Evolutionary conservation across 2,888 invertebrate genomes (phyloP).

Genomic region (Onchidella celtica): DNA sequence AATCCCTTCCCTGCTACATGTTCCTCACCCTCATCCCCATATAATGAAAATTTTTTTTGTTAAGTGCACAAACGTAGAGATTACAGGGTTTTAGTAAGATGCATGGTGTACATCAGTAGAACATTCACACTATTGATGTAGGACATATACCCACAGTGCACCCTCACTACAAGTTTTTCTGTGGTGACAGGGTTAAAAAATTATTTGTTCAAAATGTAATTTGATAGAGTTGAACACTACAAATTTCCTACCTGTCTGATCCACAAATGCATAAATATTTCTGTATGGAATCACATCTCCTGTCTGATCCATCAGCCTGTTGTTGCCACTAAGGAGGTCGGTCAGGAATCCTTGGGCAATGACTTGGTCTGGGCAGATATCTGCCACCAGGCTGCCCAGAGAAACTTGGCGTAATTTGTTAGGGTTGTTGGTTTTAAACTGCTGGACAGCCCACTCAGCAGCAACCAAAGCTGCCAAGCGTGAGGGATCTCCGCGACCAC

Average conservation of each 20-base stretch:
- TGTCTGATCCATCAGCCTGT: constrained; percentile 54
- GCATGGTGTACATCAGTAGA: too few relatives aligned
- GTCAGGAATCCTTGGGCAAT: constrained; percentile 62
- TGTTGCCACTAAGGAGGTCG: constrained; percentile 64
- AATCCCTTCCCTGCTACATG: too few relatives aligned
- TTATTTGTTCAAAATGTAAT: too few relatives aligned
- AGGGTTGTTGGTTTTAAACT: constrained; percentile 50
- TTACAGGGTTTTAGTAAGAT: too few relatives aligned
- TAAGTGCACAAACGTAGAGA: too few relatives aligned
- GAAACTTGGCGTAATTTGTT: constrained; percentile 58
- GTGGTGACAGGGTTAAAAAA: too few relatives aligned
- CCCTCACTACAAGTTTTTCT: too few relatives aligned
- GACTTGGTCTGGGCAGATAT: constrained; percentile 64
- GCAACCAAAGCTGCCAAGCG: constrained; percentile 67
- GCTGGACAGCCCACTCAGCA: constrained; percentile 65
- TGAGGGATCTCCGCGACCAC: constrained; percentile 57
- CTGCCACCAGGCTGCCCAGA: constrained; percentile 68
- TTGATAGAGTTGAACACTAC: too few relatives aligned
- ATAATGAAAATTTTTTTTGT: too few relatives aligned
- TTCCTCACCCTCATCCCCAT: too few relatives aligned
- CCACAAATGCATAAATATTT: constrained; percentile 65
- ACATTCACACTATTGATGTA: too few relatives aligned
- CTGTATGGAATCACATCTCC: constrained; percentile 63
- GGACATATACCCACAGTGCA: too few relatives aligned
- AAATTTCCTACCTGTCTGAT: constrained; percentile 53